Base-by-base conservation (phyloP, 1,140 invertebrate genomes). In the Panagrolaimus sp. region DNA sequence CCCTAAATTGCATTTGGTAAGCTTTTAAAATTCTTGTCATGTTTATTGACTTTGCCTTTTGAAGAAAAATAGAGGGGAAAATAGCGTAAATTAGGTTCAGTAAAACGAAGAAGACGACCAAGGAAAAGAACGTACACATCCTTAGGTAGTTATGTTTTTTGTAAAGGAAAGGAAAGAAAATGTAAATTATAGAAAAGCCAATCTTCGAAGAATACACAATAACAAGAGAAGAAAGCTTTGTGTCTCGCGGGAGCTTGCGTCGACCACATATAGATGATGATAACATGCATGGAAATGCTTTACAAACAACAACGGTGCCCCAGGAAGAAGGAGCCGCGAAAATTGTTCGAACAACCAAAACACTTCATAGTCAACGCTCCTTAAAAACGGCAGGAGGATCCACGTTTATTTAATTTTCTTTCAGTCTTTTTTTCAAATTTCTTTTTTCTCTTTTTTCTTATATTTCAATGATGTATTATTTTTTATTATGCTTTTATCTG, bases 151-250 rank as follows among this genome's bases (percentile, higher is more conserved):
- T 38, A 38, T 38, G 32, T 38, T 7, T n/a, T n/a, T 38, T 38
- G 32, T 38, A 38, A 38, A 38, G 7, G 2, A 38, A 38, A 38
- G n/a, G n/a, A 38, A 38, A 38, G 2, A 38, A 38, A 38, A 58
- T 58, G 52, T 58, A 58, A 58, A 58, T 58, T 58, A 58, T 58
- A 58, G 52, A 58, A 28, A 58, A 58, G 52, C 52, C 52, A 58
- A 58, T 58, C 52, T 58, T 58, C 52, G 52, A 58, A 28, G 52
- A 58, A 28, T 58, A 58, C 52, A 58, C 52, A 28, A 58, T 58
- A 58, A 58, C 28, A 28, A 21, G 52, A 26, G 52, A 58, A 28
- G 52, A 58, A 58, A 58, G 52, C 52, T 58, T 58, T 28, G 28
- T 58, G 28, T 58, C 52, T 28, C 52, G 52, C 28, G 52, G 52